Percentiles rank a stretch among this genome's conserved stretches.
Evolutionary conservation across 30 jellyfish, hydroid and myxozoan species (phyloP).

Genomic region (Hydra vulgaris): DNA sequence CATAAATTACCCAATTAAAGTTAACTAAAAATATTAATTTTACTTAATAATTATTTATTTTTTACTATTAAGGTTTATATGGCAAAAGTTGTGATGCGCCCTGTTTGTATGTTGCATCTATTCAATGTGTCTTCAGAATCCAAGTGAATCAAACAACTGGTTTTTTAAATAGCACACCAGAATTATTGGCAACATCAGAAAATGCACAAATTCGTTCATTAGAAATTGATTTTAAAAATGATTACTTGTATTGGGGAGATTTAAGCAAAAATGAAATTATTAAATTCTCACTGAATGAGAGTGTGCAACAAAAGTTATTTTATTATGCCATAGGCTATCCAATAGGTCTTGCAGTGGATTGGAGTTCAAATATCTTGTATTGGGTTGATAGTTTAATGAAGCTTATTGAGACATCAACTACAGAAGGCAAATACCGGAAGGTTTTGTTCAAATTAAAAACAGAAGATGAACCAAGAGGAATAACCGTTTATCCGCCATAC

Average conservation of each 20-base stretch:
- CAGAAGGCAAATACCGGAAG: conserved; percentile 50
- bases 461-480: conserved; percentile 70
- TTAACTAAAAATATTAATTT: no score
- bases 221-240: conserved; percentile 13
- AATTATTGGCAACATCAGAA: neutral
- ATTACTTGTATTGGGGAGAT: conserved; percentile 22
- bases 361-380: conserved; percentile 77
- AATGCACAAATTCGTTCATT: conserved; percentile 20
- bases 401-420: conserved; percentile 60
- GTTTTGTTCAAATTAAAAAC: conserved; percentile 31
- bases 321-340: conserved; percentile 52
- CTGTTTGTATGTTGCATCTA: no score
- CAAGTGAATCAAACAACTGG: neutral
- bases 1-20: no score
- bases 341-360: conserved; percentile 79
- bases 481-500: conserved; percentile 51
- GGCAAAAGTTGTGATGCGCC: no score
- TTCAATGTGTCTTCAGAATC: no score
- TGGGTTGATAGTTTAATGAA: conserved; percentile 87
- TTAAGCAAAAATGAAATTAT: conserved; percentile 7
- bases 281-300: neutral
- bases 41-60: no score
- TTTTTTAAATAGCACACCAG: neutral
- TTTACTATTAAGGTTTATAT: no score
- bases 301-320: conserved; percentile 17